Evolutionary conservation across 1,140 invertebrate species (phyloP), one percentile per base, ranked within the genome.

Genomic region (Vanessa atalanta): DNA sequence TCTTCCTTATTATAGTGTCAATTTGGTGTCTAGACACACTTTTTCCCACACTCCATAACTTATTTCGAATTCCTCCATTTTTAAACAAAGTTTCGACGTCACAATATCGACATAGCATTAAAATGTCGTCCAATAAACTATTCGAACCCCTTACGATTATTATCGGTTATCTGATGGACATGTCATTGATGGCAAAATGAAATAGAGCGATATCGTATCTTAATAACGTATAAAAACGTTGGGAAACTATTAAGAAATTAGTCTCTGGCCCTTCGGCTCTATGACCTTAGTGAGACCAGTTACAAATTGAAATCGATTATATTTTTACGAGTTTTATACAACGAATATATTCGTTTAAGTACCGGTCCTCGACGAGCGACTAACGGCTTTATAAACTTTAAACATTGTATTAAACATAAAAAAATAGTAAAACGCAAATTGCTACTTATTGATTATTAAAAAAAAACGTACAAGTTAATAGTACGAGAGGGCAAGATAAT

Each of bases 361-460:
- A 20, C 37, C 67, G 55, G 55, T 16, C 55, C 16, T 43, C 47
- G 53, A 69, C 55, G 66, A 69, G 37, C 16, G 48, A 43, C 47
- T 43, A 69, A 23, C 15, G 55, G 53, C 26, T n/a, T 57, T 47
- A 43, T 47, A 20, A 47, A 26, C 43, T 69, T 31, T 55, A 20
- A 69, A 12, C 55, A 47, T 69, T 31, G 67, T 26, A 69, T 69
- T 37, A 53, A 47, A 64, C 47, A 75, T 75, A 75, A 79, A 79
- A 74, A 76, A 69, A 73, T 72, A 74, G 71, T 76, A 79, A 79
- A 79, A 51, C 60, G 70, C 23, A 73, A 64, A 73, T 70, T 73
- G 76, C 48, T 57, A 57, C n/a, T 57, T 23, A 20, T 16, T 16
- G n/a, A 53, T 53, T 11, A 57, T 57, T 20, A 55, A 20, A 57